phyloP scores from a whole-genome alignment of 1,140 invertebrate genomes.

The Drosophila tropicalis region DNA sequence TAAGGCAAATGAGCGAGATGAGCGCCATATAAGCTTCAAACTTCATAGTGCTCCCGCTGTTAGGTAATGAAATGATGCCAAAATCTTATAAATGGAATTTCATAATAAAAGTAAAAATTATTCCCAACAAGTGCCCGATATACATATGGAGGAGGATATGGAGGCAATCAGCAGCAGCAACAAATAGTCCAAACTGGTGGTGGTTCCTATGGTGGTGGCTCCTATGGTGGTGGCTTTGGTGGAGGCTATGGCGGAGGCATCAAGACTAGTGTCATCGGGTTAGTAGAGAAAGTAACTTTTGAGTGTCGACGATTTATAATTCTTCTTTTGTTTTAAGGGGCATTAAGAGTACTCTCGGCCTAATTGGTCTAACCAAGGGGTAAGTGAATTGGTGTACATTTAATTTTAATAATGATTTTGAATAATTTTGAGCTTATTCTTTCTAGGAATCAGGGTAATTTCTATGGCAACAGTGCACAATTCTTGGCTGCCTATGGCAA shows the following conservation, averaged over 20 bases:
- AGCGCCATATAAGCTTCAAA: slow-evolving; percentile 58
- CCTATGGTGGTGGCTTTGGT: slow-evolving; percentile 26
- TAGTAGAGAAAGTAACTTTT: not conserved
- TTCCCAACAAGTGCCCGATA: slow-evolving; percentile 38
- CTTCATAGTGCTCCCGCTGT: slow-evolving; percentile 42
- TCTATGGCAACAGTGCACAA: slow-evolving; percentile 46
- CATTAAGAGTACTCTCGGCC: slow-evolving; percentile 46
- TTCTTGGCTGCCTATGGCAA: slow-evolving; percentile 48
- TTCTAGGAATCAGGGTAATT: slow-evolving; percentile 46
- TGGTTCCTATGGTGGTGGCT: slow-evolving; percentile 28
- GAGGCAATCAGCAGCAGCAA: slow-evolving; percentile 8
- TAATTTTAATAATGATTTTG: not conserved
- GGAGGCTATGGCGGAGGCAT: not conserved
- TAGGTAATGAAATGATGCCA: slow-evolving; percentile 51
- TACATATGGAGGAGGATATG: slow-evolving; percentile 37
- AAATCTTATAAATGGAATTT: slow-evolving; percentile 1
- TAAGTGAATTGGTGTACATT: slow-evolving; percentile 8
- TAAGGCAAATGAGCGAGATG: slow-evolving; percentile 56
- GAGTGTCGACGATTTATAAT: no score
- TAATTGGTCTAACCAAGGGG: slow-evolving; percentile 60
- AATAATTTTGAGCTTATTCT: not conserved
- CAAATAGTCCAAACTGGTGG: not conserved
- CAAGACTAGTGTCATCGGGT: slow-evolving; percentile 7
- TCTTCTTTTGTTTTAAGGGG: slow-evolving; percentile 18
- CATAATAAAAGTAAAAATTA: slow-evolving; percentile 7